Evolutionary conservation across 2,113 vertebrate genomes (phyloP).

Genomic region (Centropus unirufus): DNA sequence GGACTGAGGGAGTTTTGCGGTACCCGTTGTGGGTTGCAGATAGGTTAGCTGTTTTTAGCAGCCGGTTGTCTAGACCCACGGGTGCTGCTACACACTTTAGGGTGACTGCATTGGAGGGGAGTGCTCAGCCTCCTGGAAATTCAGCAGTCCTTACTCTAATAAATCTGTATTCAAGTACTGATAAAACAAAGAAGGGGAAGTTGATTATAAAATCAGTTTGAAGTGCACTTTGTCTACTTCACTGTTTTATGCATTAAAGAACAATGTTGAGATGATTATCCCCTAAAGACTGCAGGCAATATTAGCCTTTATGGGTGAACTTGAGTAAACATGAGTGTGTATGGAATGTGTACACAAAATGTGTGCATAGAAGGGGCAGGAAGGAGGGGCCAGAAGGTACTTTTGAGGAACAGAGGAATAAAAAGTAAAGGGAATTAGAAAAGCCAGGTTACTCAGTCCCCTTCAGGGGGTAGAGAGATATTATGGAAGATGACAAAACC

Average conservation of each 20-base stretch:
- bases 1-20: not conserved
- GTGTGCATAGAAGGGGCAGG: not conserved
- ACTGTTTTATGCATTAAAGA: not conserved
- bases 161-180: not conserved
- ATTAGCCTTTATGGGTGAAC: not conserved
- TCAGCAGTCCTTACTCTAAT: not conserved
- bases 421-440: not conserved
- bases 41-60: not conserved
- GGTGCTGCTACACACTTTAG: not conserved
- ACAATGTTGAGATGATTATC: not conserved
- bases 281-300: not conserved
- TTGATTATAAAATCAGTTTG: not conserved
- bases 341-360: accelerated
- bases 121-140: not conserved
- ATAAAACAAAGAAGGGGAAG: not conserved
- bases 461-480: not conserved
- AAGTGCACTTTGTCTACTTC: not conserved
- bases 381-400: not conserved
- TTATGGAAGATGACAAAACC: not conserved
- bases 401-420: not conserved
- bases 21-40: not conserved
- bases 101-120: no score
- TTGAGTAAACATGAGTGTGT: not conserved
- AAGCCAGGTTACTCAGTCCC: not conserved
- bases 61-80: not conserved